These are phyloP conservation scores for Darevskia mixta DNA, from an alignment of 2,797 vertebrate genomes.

Conservation along the genomic window DNA sequence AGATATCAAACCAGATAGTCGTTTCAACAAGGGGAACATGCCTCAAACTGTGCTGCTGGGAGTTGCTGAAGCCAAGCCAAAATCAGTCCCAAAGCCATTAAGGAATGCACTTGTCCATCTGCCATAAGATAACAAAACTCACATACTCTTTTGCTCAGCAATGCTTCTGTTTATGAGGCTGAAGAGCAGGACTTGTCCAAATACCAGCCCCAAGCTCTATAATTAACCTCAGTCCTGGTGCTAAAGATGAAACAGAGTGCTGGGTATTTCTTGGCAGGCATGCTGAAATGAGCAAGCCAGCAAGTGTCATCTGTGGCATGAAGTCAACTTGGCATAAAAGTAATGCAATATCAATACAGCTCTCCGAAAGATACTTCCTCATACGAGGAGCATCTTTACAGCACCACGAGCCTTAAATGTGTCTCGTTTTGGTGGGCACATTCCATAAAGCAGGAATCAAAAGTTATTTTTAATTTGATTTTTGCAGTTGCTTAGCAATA, in stretches of 20 bases:
- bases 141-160: slow-evolving; percentile 24
- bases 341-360: slow-evolving; percentile 31
- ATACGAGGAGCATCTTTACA: slow-evolving; percentile 26
- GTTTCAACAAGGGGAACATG: not conserved
- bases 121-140: slow-evolving; percentile 57
- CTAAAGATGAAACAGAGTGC: slow-evolving; percentile 58
- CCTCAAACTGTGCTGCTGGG: not conserved
- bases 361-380: slow-evolving; percentile 47
- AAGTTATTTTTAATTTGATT: slow-evolving; percentile 42
- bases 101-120: slow-evolving; percentile 48
- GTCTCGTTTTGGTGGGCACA: slow-evolving; percentile 9
- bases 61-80: slow-evolving; percentile 25
- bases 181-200: slow-evolving; percentile 38
- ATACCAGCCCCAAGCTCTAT: slow-evolving; percentile 4
- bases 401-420: slow-evolving; percentile 9
- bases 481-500: slow-evolving; percentile 32
- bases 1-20: not conserved
- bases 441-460: slow-evolving; percentile 31
- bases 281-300: slow-evolving; percentile 12
- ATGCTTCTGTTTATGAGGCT: slow-evolving; percentile 11
- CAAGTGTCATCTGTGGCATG: slow-evolving; percentile 56
- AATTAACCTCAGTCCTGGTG: slow-evolving; percentile 49
- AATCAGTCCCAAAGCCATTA: slow-evolving; percentile 6
- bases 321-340: slow-evolving; percentile 56
- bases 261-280: slow-evolving; percentile 62